Evolutionary conservation across 2,797 vertebrate genomes (phyloP), one percentile per base, ranked within the genome.

Genomic region (Monodelphis domestica): DNA sequence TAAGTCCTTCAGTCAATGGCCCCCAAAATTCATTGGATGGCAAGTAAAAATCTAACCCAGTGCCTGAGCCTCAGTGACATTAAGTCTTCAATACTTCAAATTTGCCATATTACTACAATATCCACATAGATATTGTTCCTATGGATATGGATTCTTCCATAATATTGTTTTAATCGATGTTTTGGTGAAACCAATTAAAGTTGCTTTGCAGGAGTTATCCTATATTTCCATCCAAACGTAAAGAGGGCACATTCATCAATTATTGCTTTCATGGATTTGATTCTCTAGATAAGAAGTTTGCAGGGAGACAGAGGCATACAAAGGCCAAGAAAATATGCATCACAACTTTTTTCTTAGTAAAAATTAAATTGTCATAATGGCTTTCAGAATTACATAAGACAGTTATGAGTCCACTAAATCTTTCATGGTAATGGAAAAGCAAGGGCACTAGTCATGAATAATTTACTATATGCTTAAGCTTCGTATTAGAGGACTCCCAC

Each of bases 351-450:
- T 94, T 95, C 87, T 93, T 93, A 95, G 94, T 45, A 90, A 95
- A 96, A 97, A 90, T 56, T 95, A 92, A 95, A 96, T 93, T 93
- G 17, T 51, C 89, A 21, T 91, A 90, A 90, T 63, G 92, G 91
- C n/a, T 95, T 33, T 95, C 50, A 93, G 54, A 95, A 91, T 93
- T 21, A 89, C 88, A 24, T 57, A 90, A 88, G n/a, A 52, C 29
- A 53, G 50, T 93, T 45, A 92, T 54, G 33, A 92, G 30, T 53
- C 63, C 50, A 93, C 50, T 84, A 95, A 94, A 89, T 90, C 88
- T 92, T 93, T 94, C 90, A 96, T 52, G 24, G 87, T 92, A 88
- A 96, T 91, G 30, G 96, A 87, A 95, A 97, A 94, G 93, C 28
- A 96, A 91, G n/a, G 28, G 4, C 33, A 12, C 38, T 91, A 63